Percentiles rank a stretch among this genome's conserved stretches.
Evolutionary conservation across 2,113 vertebrate genomes (phyloP).

Genomic region (Aythya baeri): DNA sequence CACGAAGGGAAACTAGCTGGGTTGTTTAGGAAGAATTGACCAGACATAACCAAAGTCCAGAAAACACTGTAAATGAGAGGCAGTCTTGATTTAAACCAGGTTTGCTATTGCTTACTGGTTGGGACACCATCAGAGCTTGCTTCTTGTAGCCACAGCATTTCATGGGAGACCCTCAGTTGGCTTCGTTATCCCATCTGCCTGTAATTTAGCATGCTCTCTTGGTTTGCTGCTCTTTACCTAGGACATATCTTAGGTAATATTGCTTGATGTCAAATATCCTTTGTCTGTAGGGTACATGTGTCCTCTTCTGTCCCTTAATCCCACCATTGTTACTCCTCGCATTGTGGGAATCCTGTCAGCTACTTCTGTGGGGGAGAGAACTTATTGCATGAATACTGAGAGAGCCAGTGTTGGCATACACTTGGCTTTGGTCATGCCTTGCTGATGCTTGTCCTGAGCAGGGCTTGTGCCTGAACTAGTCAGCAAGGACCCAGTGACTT

Average conservation of each 20-base stretch:
- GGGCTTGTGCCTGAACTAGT: neutral
- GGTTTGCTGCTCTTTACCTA: neutral
- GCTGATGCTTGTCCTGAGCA: neutral
- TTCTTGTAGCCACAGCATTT: neutral
- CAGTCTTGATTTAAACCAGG: neutral
- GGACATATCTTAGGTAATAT: rapidly evolving
- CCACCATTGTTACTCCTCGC: neutral
- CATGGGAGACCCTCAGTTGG: neutral
- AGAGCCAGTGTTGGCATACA: neutral
- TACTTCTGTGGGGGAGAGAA: neutral
- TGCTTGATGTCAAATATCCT: neutral
- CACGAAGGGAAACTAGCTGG: neutral
- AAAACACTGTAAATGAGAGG: neutral
- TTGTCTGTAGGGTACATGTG: neutral
- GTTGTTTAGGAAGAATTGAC: neutral
- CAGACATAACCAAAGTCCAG: neutral
- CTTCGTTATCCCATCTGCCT: neutral
- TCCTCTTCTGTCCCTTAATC: neutral
- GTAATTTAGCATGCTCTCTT: neutral
- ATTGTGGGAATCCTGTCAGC: neutral
- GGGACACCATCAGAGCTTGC: neutral
- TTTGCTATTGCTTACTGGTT: neutral
- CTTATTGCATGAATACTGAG: rapidly evolving
- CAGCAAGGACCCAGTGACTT: neutral
- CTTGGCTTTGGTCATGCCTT: neutral